These are phyloP conservation scores for Salmo trutta DNA, from an alignment of 2,797 vertebrate genomes.

Conservation along the genomic window DNA sequence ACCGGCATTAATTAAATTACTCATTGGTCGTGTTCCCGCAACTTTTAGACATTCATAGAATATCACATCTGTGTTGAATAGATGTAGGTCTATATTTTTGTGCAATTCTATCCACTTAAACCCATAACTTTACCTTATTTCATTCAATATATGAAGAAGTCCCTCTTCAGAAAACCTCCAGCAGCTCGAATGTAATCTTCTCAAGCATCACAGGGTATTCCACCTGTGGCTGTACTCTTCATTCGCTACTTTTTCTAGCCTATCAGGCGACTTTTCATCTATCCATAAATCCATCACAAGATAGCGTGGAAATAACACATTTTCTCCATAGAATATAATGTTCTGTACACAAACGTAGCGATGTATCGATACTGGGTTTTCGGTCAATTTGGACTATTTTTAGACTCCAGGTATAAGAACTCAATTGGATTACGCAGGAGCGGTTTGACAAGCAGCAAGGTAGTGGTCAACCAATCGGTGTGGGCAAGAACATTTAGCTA, in stretches of 20 bases:
- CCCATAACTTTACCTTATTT: constrained; percentile 67
- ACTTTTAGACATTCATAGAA: not conserved
- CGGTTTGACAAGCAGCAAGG: constrained; percentile 58
- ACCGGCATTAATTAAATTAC: not conserved
- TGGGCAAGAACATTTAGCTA: constrained; percentile 19
- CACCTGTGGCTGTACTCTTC: constrained; percentile 37
- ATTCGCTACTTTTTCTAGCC: constrained; percentile 23
- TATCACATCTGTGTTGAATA: not conserved
- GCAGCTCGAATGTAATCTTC: constrained; percentile 60
- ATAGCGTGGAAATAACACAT: constrained; percentile 30
- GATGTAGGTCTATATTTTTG: not conserved
- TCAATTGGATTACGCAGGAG: constrained; percentile 76
- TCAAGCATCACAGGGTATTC: constrained; percentile 43
- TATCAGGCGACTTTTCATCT: constrained; percentile 11
- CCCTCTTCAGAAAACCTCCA: constrained; percentile 55
- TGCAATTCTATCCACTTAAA: not conserved
- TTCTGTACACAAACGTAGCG: constrained; percentile 41
- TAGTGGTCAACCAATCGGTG: constrained; percentile 57
- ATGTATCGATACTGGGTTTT: constrained; percentile 49
- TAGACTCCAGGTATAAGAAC: constrained; percentile 71
- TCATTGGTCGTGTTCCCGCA: not conserved
- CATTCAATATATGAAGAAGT: constrained; percentile 51
- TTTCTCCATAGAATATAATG: constrained; percentile 58
- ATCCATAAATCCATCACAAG: constrained; percentile 18
- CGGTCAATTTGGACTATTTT: constrained; percentile 72